Evolutionary conservation across 2,888 invertebrate species (phyloP), one percentile per base, ranked within the genome.

Genomic region (Polydesmus complanatus): DNA sequence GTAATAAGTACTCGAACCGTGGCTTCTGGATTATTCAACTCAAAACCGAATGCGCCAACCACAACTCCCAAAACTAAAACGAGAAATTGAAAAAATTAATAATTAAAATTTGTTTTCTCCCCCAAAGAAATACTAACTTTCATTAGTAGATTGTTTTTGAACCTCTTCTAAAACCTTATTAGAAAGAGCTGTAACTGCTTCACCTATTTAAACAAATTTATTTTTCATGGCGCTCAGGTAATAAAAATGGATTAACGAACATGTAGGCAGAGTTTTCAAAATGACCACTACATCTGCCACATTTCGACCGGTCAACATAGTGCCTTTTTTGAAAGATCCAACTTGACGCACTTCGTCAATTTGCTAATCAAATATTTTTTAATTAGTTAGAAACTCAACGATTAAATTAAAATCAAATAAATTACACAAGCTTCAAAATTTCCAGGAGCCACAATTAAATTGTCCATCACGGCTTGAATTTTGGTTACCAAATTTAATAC

Each of bases 321-420:
- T 97, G 1, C 96, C 95, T 71, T 97, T 96, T 74, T 97, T 97
- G 74, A 92, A 96, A 0, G 96, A 93, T 0, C 97, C 97, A 5
- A 98, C 96, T 76, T 94, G 94, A 1, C 95, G 81, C 0, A 95
- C 93, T 75, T 96, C 96, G 71, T 92, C 91, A 56, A 92, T 77
- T 83, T 89, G 87, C 87, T 88, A 67, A n/a, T 65, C 68, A 58
- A 37, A 37, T 14, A 14, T 8, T 14, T 8, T 37, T 27, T 56
- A 37, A 37, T 37, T n/a, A n/a, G 18, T 52, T 52, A 52, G 11
- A 19, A 11, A 18, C 19, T 21, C 53, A 52, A 11, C 53, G 11
- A 47, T 14, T n/a, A 47, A 47, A 47, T 11, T 14, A 47, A 47
- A 47, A n/a, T 59, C 27, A 51, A n/a, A 57, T 18, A 19, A 84